Evolutionary conservation across 1,140 invertebrate species (phyloP), one percentile per base, ranked within the genome.

Genomic region (Mactra quadrangularis): DNA sequence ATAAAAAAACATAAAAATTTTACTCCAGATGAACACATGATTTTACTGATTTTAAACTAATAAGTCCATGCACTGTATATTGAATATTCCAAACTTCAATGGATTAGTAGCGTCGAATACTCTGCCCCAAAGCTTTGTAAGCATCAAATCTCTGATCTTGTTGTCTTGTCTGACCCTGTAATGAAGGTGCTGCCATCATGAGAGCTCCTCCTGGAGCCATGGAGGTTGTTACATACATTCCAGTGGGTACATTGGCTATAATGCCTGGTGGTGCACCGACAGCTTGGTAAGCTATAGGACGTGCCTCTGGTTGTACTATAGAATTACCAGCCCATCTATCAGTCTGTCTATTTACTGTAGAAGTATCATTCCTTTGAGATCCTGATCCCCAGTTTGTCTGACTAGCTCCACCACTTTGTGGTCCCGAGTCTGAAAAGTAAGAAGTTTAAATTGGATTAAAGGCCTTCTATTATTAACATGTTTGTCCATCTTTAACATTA

Each of bases 131-230:
- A 45, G 52, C 33, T 74, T 82, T 82, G 60, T 82, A 82, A 11
- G 79, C 79, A 74, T 82, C 79, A 74, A 82, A 82, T 74, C 79
- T 82, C 70, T 82, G 79, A 53, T 82, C 79, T 31, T 72, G 68
- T 64, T 71, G 59, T 25, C 79, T 59, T 25, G 33, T 50, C 50
- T 64, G 70, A 41, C 62, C 60, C 45, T 66, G 75, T 66, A 75
- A 19, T 0, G 45, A 27, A 25, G 70, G 70, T 19, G 70, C 79
- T 50, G 75, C 75, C 79, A 82, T 82, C 79, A 82, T 82, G 4
- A 82, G 59, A 25, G 79, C 79, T 13, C 50, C 64, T 27, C 55
- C 74, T 35, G 79, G 79, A 31, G 79, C 68, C 79, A 82, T 82
- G n/a, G 79, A 82, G 17, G 79, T 82, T 6, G 79, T 74, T 45